phyloP scores from a whole-genome alignment of 2,888 invertebrate species.

The Petrolisthes cinctipes region DNA sequence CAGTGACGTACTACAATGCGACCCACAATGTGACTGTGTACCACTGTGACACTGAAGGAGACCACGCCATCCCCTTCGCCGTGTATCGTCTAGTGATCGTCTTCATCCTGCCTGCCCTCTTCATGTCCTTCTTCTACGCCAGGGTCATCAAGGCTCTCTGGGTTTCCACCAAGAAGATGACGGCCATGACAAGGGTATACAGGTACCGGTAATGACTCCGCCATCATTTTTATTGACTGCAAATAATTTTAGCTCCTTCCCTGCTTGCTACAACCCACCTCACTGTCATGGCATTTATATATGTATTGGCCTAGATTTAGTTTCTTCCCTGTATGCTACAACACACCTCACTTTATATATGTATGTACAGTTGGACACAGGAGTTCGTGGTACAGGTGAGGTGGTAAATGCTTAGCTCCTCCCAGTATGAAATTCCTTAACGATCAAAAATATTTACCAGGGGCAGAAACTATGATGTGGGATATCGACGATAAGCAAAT shows the following conservation, averaged over 20 bases:
- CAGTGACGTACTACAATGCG: conserved; percentile 67
- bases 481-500: no score
- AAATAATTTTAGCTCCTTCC: neutral
- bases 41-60: conserved; percentile 67
- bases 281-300: no score
- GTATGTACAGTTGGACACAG: no score
- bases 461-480: no score
- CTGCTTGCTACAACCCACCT: no score
- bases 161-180: conserved; percentile 70
- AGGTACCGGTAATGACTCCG: conserved; percentile 38
- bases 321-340: no score
- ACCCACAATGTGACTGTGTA: conserved; percentile 66
- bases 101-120: conserved; percentile 69
- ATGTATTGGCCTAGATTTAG: no score
- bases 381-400: no score
- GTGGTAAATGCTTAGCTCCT: no score
- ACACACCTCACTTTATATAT: no score
- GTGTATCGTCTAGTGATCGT: conserved; percentile 70
- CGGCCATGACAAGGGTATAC: conserved; percentile 68
- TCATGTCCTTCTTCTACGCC: conserved; percentile 70
- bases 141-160: conserved; percentile 71
- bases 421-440: no score
- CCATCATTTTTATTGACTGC: neutral
- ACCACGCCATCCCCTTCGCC: conserved; percentile 67
- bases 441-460: no score